Percentiles rank a stretch among this genome's conserved stretches.
phyloP scores from a whole-genome alignment of 1,140 invertebrate genomes.

The Triops cancriformis region DNA sequence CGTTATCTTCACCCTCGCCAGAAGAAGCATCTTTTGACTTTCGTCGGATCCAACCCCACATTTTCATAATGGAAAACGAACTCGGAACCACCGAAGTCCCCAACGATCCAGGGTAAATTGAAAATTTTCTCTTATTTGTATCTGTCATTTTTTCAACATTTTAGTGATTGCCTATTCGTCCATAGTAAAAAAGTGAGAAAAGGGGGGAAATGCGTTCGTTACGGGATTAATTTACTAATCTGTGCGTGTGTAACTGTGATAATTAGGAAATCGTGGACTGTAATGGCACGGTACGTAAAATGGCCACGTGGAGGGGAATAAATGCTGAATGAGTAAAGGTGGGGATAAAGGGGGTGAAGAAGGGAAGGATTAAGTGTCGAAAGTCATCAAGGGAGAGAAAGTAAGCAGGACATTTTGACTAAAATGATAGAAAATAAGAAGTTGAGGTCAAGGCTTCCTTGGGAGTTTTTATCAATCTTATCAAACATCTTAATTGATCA shows the following conservation, averaged over 20 bases:
- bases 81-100: constrained; percentile 53
- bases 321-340: not conserved
- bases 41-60: not conserved
- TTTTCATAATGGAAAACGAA: constrained; percentile 3
- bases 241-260: not conserved
- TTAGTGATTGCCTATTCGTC: not conserved
- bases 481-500: constrained; percentile 14
- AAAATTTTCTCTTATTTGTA: constrained; percentile 15
- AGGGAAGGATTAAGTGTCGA: not conserved
- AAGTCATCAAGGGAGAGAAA: not conserved
- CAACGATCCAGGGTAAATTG: constrained; percentile 79
- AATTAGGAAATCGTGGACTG: not conserved
- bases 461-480: not conserved
- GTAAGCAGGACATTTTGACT: not conserved
- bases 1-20: too few relatives aligned
- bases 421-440: not conserved
- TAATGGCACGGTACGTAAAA: not conserved
- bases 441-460: not conserved
- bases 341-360: not conserved
- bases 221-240: not conserved
- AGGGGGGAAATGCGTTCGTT: not conserved
- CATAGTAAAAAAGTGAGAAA: too few relatives aligned
- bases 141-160: not conserved
- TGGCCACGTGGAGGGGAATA: not conserved
- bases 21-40: too few relatives aligned